A percentile compares a stretch with the other conserved stretches of the same genome.
These are phyloP conservation scores for Eulacestoma nigropectus DNA, from an alignment of 2,113 vertebrate species.

Conservation along the genomic window DNA sequence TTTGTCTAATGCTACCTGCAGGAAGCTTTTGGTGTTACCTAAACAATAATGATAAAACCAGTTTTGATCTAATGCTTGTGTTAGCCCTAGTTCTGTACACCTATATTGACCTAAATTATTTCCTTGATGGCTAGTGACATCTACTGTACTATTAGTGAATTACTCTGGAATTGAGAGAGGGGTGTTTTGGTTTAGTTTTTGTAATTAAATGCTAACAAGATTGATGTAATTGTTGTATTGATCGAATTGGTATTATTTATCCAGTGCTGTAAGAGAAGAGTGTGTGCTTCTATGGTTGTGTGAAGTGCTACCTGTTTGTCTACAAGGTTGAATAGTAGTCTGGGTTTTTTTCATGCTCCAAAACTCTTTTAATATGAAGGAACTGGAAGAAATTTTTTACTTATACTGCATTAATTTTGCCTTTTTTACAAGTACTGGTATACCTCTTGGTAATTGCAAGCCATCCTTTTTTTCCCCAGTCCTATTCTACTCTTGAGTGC, in stretches of 20 bases:
- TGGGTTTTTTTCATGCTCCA: not conserved
- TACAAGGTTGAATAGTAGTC: not conserved
- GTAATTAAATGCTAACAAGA: not conserved
- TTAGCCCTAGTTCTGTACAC: not conserved
- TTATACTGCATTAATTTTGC: not conserved
- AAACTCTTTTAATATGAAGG: not conserved
- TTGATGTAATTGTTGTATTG: not conserved
- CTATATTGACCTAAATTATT: not conserved
- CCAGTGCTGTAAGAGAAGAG: not conserved
- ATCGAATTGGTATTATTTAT: not conserved
- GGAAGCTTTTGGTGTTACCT: not conserved
- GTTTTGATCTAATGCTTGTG: not conserved
- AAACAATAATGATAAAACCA: not conserved
- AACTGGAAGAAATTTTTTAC: not conserved
- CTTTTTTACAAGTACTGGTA: not conserved
- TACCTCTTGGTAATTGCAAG: not conserved
- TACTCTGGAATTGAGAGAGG: not conserved
- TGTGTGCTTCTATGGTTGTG: not conserved
- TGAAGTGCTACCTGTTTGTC: not conserved
- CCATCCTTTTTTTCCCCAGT: not conserved
- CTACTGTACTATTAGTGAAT: constrained; percentile 65
- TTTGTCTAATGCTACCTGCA: not conserved
- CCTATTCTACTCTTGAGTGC: not conserved
- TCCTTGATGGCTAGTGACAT: constrained; percentile 68
- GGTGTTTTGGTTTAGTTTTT: not conserved